Conservation (phyloP, 2,888 invertebrate genomes). For the Tanytarsus gracilentus region DNA sequence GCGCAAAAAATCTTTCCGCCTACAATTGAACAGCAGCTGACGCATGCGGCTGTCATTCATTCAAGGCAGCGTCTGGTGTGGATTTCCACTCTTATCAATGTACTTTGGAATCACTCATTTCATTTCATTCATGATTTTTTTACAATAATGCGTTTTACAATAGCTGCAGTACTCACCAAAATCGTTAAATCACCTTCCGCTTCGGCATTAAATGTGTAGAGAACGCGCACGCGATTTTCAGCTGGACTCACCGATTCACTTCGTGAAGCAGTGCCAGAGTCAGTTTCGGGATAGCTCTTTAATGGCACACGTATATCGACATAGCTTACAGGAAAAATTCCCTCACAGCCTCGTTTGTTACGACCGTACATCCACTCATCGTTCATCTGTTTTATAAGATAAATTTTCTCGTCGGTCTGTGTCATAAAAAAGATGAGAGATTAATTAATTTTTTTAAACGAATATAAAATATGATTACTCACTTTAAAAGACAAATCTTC, state of each 20-base stretch:
- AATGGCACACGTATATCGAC: conserved; percentile 66
- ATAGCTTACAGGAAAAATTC: conserved; percentile 75
- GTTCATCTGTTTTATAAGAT: conserved; percentile 60
- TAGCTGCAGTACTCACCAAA: conserved; percentile 43
- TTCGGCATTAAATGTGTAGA: conserved; percentile 63
- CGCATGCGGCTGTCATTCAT: not conserved
- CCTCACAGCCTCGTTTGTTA: conserved; percentile 55
- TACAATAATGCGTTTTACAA: too few species aligned
- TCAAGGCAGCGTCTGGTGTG: not conserved
- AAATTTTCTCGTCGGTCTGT: conserved; percentile 63
- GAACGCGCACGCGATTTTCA: conserved; percentile 47
- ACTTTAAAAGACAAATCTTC: conserved; percentile 75
- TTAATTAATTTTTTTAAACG: not conserved
- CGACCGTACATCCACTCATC: conserved; percentile 74
- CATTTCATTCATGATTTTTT: conserved; percentile 4
- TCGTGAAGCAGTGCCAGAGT: not conserved
- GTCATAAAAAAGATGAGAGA: conserved; percentile 37
- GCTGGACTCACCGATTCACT: conserved; percentile 2
- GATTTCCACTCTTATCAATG: not conserved
- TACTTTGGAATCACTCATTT: not conserved
- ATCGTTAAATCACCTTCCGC: conserved; percentile 49
- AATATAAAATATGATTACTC: conserved; percentile 38
- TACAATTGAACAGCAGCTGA: not conserved
- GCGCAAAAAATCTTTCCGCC: conserved; percentile 10
- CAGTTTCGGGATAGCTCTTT: conserved; percentile 37